phyloP scores from a whole-genome alignment of 2,888 invertebrate species.

The Tipula vernalis region DNA sequence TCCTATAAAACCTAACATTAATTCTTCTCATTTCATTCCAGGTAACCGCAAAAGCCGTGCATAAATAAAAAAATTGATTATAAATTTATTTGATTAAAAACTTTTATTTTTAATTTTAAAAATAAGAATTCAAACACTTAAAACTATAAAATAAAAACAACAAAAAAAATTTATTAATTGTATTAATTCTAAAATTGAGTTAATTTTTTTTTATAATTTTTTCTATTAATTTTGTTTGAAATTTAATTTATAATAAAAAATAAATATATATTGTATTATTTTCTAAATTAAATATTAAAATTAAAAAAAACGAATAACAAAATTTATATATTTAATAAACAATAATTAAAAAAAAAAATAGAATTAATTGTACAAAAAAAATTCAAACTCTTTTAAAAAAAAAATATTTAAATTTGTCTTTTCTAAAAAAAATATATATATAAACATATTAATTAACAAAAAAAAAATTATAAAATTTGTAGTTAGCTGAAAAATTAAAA shows the following conservation, averaged over 20 bases:
- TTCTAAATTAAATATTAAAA: neutral
- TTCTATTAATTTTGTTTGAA: neutral
- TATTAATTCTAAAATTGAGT: neutral
- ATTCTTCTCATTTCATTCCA: conserved; percentile 19
- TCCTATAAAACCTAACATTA: neutral
- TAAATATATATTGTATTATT: neutral
- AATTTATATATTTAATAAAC: neutral
- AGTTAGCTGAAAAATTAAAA: conserved; percentile 1
- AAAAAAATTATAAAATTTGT: neutral
- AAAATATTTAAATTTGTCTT: neutral
- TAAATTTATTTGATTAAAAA: neutral
- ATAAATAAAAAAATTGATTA: conserved; percentile 22
- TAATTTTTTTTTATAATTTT: neutral
- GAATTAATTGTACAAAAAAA: conserved; percentile 4
- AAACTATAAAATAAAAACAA: neutral
- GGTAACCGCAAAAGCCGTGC: conserved; percentile 34
- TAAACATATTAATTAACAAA: neutral
- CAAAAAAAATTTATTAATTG: neutral
- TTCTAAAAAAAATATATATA: neutral
- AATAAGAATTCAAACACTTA: neutral
- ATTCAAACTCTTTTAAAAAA: neutral
- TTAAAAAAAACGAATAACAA: neutral
- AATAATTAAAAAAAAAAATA: neutral
- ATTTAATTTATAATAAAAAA: neutral
- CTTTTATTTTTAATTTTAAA: neutral